These are phyloP conservation scores for Brachionus manjavacas DNA, from an alignment of 1,140 invertebrate species.

Conservation along the genomic window DNA sequence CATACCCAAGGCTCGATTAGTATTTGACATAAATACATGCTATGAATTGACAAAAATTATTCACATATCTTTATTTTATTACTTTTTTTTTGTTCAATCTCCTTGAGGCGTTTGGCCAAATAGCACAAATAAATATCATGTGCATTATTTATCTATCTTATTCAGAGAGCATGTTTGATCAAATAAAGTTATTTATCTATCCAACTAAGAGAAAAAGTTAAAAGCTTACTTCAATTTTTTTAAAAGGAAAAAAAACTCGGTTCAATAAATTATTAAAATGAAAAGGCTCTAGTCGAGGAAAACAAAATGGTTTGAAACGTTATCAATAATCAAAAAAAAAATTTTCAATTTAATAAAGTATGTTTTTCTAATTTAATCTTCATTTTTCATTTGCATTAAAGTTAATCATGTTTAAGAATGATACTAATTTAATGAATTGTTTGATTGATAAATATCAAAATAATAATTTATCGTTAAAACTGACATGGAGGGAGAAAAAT, in stretches of 20 bases:
- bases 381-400: not conserved
- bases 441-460: not conserved
- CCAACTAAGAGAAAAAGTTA: not conserved
- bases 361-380: not conserved
- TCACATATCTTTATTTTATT: not conserved
- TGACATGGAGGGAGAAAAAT: not conserved
- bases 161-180: not conserved
- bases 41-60: not conserved
- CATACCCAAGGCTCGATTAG: not conserved
- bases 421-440: not conserved
- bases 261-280: not conserved
- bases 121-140: not conserved
- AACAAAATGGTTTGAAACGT: not conserved
- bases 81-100: not conserved
- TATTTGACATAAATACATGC: not conserved
- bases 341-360: not conserved
- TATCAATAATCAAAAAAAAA: not conserved
- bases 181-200: not conserved
- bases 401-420: not conserved
- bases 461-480: not conserved
- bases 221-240: not conserved
- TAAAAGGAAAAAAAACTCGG: not conserved
- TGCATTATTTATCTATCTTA: not conserved
- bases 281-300: not conserved
- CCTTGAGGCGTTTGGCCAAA: not conserved